Evolutionary conservation across 2,113 vertebrate genomes (phyloP), one percentile per base, ranked within the genome.

Genomic region (Tupaia chinensis): DNA sequence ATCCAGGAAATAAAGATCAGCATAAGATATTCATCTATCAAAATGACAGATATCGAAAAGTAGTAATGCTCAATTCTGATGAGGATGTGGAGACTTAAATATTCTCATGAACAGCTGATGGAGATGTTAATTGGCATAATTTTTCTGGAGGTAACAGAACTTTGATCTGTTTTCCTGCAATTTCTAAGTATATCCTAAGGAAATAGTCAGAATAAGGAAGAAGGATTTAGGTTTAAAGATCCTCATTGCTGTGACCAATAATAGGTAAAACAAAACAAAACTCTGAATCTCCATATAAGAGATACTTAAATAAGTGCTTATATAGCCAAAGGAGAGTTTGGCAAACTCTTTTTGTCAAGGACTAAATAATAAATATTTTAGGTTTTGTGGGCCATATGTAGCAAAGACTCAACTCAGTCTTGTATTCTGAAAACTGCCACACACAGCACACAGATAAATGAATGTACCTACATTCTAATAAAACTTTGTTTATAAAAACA

Each of bases 151-250:
- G 56, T 13, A 66, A 32, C 44, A 44, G 44, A 44, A 44, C n/a
- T 89, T 77, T 79, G 54, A 88, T 44, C 20, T 80, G 10, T 80
- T 83, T 92, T 74, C 56, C 9, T 91, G 16, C 74, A 85, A 81
- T 66, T 84, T 94, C 16, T 88, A 84, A 86, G 56, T 58, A 54
- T 69, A 80, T 70, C 44, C 27, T 89, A 44, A 87, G 77, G 29
- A 90, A 94, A 17, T 44, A 79, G 25, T 87, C 29, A 87, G 58
- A 95, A 9, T 60, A 56, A 90, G n/a, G 27, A 73, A 23, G 34
- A 95, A 79, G 29, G 19, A 61, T 54, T 84, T 93, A 87, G n/a
- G 10, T 70, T 93, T 87, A 85, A 87, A 84, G 22, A 63, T 87
- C 16, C 34, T 90, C 19, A 76, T 20, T 89, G 65, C 9, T 25